A percentile compares a stretch with the other conserved stretches of the same genome.
phyloP scores from a whole-genome alignment of 2,888 invertebrate genomes.

The Metallyticus violacea region DNA sequence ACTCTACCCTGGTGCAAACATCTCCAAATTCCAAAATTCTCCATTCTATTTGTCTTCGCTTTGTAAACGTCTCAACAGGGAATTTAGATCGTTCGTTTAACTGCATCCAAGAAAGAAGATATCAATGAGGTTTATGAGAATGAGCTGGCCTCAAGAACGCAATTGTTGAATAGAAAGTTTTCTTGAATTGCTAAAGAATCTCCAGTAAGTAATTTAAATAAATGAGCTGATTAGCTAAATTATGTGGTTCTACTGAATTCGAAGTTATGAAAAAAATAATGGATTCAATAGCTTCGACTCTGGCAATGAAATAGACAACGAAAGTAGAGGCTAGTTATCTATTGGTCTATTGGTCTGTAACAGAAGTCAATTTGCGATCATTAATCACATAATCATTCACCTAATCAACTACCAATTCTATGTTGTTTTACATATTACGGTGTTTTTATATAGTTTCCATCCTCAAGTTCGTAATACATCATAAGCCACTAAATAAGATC shows the following conservation, averaged over 20 bases:
- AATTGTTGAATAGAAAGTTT: not conserved
- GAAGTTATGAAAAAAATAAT: too few relatives aligned
- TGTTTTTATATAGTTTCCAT: not conserved
- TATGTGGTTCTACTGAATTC: too few relatives aligned
- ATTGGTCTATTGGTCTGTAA: not conserved
- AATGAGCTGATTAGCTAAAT: not conserved
- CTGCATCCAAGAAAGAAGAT: too few relatives aligned
- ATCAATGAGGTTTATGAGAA: not conserved
- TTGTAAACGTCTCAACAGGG: too few relatives aligned
- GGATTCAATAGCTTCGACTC: too few relatives aligned
- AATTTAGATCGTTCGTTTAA: too few relatives aligned
- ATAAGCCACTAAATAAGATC: too few relatives aligned
- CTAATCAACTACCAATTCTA: not conserved
- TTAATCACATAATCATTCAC: not conserved
- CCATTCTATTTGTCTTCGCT: too few relatives aligned
- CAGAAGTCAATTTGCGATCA: not conserved
- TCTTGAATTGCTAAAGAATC: not conserved
- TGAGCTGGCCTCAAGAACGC: not conserved
- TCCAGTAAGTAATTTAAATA: not conserved
- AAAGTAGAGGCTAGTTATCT: not conserved
- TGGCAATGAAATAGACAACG: too few relatives aligned
- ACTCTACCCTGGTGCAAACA: too few relatives aligned
- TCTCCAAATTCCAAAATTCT: too few relatives aligned
- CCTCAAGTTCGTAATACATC: too few relatives aligned
- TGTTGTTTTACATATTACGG: not conserved